Evolutionary conservation across 2,797 vertebrate species (phyloP).

Genomic region (Helicolenus hilgendorfi): DNA sequence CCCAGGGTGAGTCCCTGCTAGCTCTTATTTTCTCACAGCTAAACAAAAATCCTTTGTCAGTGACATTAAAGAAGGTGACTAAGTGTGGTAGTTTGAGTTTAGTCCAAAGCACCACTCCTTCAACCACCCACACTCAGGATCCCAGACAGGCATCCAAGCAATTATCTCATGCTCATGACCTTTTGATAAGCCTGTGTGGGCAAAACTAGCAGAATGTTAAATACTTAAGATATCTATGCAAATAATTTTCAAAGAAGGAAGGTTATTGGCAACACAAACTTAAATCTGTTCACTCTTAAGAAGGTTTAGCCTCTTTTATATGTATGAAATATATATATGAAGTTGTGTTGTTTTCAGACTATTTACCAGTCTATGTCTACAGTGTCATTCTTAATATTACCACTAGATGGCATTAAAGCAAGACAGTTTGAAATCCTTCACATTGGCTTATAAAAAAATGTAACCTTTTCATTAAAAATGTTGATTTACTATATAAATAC

Average conservation of each 20-base stretch:
- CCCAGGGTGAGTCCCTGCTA: neutral
- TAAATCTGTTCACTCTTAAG: neutral
- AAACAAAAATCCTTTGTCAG: neutral
- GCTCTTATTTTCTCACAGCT: neutral
- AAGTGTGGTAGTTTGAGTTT: neutral
- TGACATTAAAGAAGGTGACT: neutral
- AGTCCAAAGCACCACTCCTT: neutral
- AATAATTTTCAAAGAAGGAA: neutral
- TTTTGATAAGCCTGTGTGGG: neutral
- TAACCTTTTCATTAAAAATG: neutral
- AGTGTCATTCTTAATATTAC: neutral
- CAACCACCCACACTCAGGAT: neutral
- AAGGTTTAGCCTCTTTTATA: neutral
- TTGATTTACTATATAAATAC: neutral
- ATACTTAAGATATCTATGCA: neutral
- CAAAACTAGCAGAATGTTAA: neutral
- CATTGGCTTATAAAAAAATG: neutral
- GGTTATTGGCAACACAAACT: neutral
- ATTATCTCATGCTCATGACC: neutral
- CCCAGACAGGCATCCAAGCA: neutral
- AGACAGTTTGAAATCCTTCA: neutral
- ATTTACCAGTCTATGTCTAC: neutral
- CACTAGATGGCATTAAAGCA: constrained; percentile 54
- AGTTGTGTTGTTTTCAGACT: neutral
- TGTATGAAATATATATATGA: no score